Conservation (phyloP, 2,888 invertebrate species). For the Linnaemya vulpina region DNA sequence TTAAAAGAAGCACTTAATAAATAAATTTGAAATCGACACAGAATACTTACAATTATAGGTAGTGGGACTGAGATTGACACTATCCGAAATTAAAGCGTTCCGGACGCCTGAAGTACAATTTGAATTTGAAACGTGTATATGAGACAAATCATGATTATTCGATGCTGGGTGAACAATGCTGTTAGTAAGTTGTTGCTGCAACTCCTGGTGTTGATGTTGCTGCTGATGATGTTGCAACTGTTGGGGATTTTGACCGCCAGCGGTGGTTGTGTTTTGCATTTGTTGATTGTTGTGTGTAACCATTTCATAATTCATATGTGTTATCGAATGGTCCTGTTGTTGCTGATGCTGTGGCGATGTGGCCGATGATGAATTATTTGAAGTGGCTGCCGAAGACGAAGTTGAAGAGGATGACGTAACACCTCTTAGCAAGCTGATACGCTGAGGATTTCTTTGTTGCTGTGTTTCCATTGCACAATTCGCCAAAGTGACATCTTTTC, state of each 20-base stretch:
- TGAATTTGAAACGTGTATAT: constrained; percentile 66
- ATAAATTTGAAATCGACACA: not conserved
- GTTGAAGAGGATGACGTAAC: constrained; percentile 64
- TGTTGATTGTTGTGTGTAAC: constrained; percentile 45
- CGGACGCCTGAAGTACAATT: constrained; percentile 77
- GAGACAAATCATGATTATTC: constrained; percentile 44
- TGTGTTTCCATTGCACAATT: constrained; percentile 82
- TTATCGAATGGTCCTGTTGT: constrained; percentile 49
- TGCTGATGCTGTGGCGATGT: constrained; percentile 61
- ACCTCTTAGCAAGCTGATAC: constrained; percentile 63
- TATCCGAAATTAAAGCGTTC: constrained; percentile 89
- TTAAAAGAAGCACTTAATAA: constrained; percentile 16
- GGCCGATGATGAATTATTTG: constrained; percentile 59
- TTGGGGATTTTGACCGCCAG: constrained; percentile 61
- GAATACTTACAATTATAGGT: constrained; percentile 77
- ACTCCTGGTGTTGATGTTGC: constrained; percentile 69
- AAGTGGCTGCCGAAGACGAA: constrained; percentile 49
- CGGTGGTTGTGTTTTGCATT: constrained; percentile 58
- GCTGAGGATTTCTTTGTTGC: constrained; percentile 61
- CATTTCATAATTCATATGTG: constrained; percentile 62
- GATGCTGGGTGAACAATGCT: constrained; percentile 50
- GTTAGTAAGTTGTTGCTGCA: constrained; percentile 60
- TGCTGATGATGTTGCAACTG: constrained; percentile 49
- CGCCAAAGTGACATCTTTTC: constrained; percentile 82
- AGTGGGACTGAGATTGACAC: constrained; percentile 87